Percentiles rank a stretch among this genome's conserved stretches.
phyloP scores from a whole-genome alignment of 2,888 invertebrate species.

The Chaitophorus viminalis region DNA sequence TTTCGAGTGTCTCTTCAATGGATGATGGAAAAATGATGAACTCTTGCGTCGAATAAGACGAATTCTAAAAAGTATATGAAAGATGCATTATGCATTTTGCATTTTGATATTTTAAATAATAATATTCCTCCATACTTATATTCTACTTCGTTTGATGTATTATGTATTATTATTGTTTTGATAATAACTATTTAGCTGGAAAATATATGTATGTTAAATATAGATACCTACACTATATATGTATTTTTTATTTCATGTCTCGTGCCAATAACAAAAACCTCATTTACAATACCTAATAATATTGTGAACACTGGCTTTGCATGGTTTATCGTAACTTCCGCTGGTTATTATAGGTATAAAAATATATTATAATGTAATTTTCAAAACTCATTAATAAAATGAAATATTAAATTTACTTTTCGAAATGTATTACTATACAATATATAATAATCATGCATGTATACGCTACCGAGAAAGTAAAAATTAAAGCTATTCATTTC shows the following conservation, averaged over 20 bases:
- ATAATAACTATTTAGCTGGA: neutral
- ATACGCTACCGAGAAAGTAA: neutral
- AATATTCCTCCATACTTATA: neutral
- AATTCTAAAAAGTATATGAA: conserved; percentile 37
- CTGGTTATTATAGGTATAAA: neutral
- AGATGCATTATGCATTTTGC: conserved; percentile 32
- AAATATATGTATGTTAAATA: neutral
- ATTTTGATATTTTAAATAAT: conserved; percentile 31
- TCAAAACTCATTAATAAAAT: neutral
- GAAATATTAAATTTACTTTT: neutral
- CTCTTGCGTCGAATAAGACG: conserved; percentile 11
- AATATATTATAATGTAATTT: neutral
- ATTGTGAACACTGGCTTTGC: neutral
- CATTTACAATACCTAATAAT: neutral
- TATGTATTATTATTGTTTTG: too few relatives aligned
- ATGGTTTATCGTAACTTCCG: neutral
- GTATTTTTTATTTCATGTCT: neutral
- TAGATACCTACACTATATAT: neutral
- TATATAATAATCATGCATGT: too few relatives aligned
- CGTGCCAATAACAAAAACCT: neutral
- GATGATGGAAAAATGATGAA: conserved; percentile 56
- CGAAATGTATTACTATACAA: neutral
- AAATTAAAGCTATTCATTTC: neutral
- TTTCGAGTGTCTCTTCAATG: conserved; percentile 34
- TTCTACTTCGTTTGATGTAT: neutral